Conservation (phyloP, 2,888 invertebrate genomes). For the Tridacna crocea region DNA sequence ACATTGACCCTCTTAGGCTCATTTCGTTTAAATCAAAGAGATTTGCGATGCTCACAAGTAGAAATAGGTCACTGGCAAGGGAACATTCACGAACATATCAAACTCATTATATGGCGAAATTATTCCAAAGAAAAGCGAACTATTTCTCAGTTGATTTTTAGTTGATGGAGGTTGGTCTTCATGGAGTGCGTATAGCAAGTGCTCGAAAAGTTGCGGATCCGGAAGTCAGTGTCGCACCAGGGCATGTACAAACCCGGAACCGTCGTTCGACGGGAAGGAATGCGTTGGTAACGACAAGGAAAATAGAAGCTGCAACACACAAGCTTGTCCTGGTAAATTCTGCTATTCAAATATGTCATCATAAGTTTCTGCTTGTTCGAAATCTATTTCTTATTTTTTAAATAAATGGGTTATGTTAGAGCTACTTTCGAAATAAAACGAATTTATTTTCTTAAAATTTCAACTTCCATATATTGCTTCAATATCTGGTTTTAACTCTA, state of each 20-base stretch:
- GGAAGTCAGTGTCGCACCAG: constrained; percentile 39
- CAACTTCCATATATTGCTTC: no score
- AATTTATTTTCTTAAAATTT: no score
- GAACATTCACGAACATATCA: neutral
- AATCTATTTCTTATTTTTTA: no score
- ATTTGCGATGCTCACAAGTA: neutral
- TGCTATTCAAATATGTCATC: no score
- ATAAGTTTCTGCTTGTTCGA: no score
- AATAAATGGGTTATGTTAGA: no score
- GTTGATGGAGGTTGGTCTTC: constrained; percentile 48
- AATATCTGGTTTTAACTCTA: no score
- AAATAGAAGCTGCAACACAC: neutral
- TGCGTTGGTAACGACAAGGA: constrained; percentile 38
- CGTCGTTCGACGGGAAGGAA: constrained; percentile 38
- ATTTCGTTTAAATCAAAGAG: neutral
- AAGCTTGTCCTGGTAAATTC: neutral
- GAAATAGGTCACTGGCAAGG: neutral
- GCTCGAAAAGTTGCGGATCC: constrained; percentile 40
- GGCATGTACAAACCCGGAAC: constrained; percentile 50
- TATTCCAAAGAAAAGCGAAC: neutral
- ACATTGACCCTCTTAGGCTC: neutral
- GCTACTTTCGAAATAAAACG: no score
- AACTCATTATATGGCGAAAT: neutral
- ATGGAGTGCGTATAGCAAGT: constrained; percentile 40
- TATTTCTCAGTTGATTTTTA: constrained; percentile 17